Evolutionary conservation across 2,113 vertebrate genomes (phyloP).

Genomic region (Serilophus lunatus): DNA sequence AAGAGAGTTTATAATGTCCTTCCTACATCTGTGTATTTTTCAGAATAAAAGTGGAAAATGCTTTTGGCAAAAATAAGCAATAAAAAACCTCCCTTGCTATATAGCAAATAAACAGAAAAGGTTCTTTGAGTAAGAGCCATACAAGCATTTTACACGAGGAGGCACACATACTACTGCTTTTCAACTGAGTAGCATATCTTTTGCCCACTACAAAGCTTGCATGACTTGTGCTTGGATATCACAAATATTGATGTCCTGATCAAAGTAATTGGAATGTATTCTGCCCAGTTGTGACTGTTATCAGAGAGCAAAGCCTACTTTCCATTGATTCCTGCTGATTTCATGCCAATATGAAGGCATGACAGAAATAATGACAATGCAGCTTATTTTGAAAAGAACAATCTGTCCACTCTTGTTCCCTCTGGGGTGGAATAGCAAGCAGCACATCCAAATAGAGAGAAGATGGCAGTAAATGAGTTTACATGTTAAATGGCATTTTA

Average conservation of each 20-base stretch:
- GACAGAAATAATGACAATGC: neutral
- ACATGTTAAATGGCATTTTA: neutral
- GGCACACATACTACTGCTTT: neutral
- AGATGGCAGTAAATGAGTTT: neutral
- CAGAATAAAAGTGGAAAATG: neutral
- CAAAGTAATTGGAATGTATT: constrained; percentile 13
- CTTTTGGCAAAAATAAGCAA: neutral
- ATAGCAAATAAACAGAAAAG: neutral
- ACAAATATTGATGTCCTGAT: constrained; percentile 9
- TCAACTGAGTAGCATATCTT: neutral
- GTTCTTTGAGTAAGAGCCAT: neutral
- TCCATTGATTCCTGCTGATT: constrained; percentile 5
- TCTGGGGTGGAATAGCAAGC: neutral
- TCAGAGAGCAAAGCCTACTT: neutral
- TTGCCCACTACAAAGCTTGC: neutral
- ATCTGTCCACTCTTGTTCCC: neutral
- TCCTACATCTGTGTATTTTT: neutral
- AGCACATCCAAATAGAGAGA: neutral
- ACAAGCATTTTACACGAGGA: neutral
- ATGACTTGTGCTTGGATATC: neutral
- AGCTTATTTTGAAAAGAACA: neutral
- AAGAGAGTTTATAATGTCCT: neutral
- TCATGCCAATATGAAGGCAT: neutral
- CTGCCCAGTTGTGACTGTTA: neutral
- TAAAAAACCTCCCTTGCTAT: neutral